Percentiles rank a stretch among this genome's conserved stretches.
Evolutionary conservation across 1,140 invertebrate genomes (phyloP).

Genomic region (Drosophila littoralis): DNA sequence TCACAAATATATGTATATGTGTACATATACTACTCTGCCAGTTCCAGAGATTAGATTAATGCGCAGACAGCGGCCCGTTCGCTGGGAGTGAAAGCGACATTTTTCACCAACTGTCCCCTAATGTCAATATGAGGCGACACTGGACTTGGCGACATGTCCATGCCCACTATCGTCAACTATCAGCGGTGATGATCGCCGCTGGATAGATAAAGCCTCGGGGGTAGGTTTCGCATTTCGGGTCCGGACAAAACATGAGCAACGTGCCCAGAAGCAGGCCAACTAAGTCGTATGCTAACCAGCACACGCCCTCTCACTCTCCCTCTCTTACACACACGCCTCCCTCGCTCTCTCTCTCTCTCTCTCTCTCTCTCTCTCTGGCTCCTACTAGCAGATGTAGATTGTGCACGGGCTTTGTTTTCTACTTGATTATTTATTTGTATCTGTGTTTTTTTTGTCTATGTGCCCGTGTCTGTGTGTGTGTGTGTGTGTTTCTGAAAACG

Average conservation of each 20-base stretch:
- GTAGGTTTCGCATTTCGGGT: slow-evolving; percentile 36
- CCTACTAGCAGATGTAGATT: slow-evolving; percentile 64
- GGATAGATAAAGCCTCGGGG: slow-evolving; percentile 43
- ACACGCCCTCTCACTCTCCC: slow-evolving; percentile 3
- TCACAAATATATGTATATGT: slow-evolving; percentile 33
- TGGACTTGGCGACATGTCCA: slow-evolving; percentile 36
- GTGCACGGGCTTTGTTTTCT: slow-evolving; percentile 61
- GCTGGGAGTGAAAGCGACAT: slow-evolving; percentile 3
- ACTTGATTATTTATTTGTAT: slow-evolving; percentile 44
- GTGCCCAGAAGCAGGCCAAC: slow-evolving; percentile 36
- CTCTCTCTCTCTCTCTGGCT: neutral
- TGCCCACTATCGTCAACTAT: slow-evolving; percentile 49
- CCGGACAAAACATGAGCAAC: slow-evolving; percentile 10
- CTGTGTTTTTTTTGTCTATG: slow-evolving; percentile 35
- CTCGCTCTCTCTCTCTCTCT: neutral
- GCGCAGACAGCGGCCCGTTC: neutral
- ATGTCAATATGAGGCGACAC: slow-evolving; percentile 60
- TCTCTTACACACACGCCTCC: neutral
- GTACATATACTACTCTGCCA: slow-evolving; percentile 16
- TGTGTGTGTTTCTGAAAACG: slow-evolving; percentile 25
- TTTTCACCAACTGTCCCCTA: slow-evolving; percentile 29
- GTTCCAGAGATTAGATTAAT: slow-evolving; percentile 53
- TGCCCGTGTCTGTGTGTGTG: slow-evolving; percentile 21
- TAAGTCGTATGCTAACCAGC: neutral
- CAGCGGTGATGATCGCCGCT: slow-evolving; percentile 63